Evolutionary conservation across 2,797 vertebrate species (phyloP), one percentile per base, ranked within the genome.

Genomic region (Nannoperca australis): DNA sequence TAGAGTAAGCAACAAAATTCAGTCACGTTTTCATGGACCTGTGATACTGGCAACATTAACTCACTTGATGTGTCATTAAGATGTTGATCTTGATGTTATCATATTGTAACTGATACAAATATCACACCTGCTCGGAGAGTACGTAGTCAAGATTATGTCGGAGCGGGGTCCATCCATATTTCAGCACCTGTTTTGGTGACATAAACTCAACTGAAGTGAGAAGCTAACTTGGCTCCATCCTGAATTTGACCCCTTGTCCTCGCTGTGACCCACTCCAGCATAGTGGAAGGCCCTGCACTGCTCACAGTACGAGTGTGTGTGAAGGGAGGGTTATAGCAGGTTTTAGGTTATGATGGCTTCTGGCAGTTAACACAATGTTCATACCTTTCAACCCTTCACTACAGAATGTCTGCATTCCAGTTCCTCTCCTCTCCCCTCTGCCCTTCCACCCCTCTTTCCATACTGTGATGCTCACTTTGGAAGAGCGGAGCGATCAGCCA

Each of bases 381-480:
- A 42, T 54, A 81, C 77, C 80, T 64, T 80, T 73, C 62, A 76
- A 44, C 72, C 61, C 14, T 53, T 61, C 60, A 7, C 66, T 63
- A n/a, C 51, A 53, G 53, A 56, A 64, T 75, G 69, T 58, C 76
- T 45, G 72, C n/a, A 74, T 81, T 79, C 60, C 64, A 58, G 70
- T 58, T 65, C 69, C 65, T 70, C 15, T 66, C 30, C 38, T 60
- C 51, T 4, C 32, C 44, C 50, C 68, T 54, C 73, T 65, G 61
- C 84, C 85, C 49, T 61, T 62, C 78, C 58, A 76, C 83, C 78
- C 69, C 70, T 85, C 70, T 79, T 72, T 77, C 83, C 76, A 74
- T 75, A 79, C 73, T 61, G 86, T 83, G 92, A 94, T 95, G 93
- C 91, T 95, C 94, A 95, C 91, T 95, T 93, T 83, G 85, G 90